These are phyloP conservation scores for Scatophagus argus DNA, from an alignment of 2,113 vertebrate species.

Conservation along the genomic window DNA sequence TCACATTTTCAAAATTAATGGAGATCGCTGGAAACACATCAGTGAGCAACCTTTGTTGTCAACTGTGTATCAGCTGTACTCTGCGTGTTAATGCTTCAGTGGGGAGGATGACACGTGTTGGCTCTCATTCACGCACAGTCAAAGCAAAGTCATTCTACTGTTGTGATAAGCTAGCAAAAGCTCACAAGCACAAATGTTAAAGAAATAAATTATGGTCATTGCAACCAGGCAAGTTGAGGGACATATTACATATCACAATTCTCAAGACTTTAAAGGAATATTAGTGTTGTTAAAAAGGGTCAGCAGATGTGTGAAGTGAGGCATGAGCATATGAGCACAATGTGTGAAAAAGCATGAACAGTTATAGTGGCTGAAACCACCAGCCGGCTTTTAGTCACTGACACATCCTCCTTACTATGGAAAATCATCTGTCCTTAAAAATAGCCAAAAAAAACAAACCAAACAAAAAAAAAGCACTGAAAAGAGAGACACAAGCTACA, in stretches of 20 bases:
- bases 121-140: conserved; percentile 10
- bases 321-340: not conserved
- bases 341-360: not conserved
- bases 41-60: not conserved
- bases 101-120: conserved; percentile 53
- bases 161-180: conserved; percentile 56
- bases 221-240: not conserved
- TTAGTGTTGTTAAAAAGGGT: not conserved
- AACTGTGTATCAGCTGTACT: conserved; percentile 9
- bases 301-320: conserved; percentile 1
- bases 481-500: not conserved
- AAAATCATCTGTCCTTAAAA: conserved; percentile 5
- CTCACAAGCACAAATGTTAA: not conserved
- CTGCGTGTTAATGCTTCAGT: conserved; percentile 10
- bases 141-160: conserved; percentile 40
- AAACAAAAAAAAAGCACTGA: too few relatives aligned
- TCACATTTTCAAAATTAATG: not conserved
- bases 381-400: not conserved
- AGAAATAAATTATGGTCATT: not conserved
- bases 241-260: not conserved
- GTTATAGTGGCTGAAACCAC: not conserved
- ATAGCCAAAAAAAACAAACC: too few relatives aligned
- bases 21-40: not conserved
- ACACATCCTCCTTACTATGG: not conserved
- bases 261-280: not conserved